phyloP scores from a whole-genome alignment of 2,113 vertebrate species.

The Epinephelus moara region DNA sequence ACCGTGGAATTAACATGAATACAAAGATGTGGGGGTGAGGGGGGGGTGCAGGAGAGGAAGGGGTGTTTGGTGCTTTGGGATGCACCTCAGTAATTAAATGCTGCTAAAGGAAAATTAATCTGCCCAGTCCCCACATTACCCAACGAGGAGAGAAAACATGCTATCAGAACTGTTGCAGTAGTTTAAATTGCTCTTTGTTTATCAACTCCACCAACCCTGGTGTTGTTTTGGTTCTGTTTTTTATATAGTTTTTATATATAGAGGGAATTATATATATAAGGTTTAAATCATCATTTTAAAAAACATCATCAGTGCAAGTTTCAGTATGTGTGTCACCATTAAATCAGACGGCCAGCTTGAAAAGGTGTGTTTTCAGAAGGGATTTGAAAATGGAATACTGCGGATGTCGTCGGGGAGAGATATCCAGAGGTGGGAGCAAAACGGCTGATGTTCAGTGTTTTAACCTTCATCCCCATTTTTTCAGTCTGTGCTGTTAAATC shows the following conservation, averaged over 20 bases:
- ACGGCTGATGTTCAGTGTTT: too few species aligned
- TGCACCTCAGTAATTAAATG: conserved; percentile 42
- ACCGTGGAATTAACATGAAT: not conserved
- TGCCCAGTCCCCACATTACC: not conserved
- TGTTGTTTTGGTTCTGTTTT: not conserved
- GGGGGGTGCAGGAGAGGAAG: not conserved
- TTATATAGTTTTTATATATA: too few species aligned
- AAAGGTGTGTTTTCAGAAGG: too few species aligned
- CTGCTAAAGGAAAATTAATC: conserved; percentile 47
- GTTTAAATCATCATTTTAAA: not conserved
- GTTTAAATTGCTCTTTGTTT: conserved; percentile 4
- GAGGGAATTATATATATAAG: too few species aligned
- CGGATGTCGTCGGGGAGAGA: too few species aligned
- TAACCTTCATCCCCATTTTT: not conserved
- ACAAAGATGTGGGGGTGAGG: not conserved
- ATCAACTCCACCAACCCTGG: not conserved
- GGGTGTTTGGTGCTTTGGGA: conserved; percentile 31
- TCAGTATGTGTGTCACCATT: too few species aligned
- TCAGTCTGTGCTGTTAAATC: not conserved
- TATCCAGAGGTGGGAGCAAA: too few species aligned
- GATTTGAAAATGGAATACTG: too few species aligned
- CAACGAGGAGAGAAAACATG: not conserved
- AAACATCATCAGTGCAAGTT: too few species aligned
- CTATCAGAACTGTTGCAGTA: not conserved
- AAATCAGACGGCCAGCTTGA: too few species aligned